Evolutionary conservation across 2,888 invertebrate genomes (phyloP).

Genomic region (Temnothorax rugatulus): DNA sequence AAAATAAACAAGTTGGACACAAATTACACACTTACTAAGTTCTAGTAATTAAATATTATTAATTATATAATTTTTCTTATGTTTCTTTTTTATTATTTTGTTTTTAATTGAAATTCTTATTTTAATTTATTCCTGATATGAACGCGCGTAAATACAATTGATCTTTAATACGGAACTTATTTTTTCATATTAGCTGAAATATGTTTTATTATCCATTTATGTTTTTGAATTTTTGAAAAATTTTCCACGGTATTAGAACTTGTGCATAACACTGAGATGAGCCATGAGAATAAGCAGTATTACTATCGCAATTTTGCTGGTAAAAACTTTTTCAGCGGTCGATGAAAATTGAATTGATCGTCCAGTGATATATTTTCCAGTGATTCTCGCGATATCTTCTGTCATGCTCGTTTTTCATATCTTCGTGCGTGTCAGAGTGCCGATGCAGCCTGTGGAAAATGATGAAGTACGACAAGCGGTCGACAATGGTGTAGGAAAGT

Average conservation of each 20-base stretch:
- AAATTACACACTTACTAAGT: neutral
- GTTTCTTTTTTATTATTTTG: neutral
- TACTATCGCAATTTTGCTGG: neutral
- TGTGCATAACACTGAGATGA: conserved; percentile 18
- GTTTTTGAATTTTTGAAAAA: neutral
- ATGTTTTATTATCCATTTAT: neutral
- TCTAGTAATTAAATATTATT: conserved; percentile 16
- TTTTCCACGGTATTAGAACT: neutral
- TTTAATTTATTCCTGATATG: neutral
- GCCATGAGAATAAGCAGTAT: neutral
- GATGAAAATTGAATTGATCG: conserved; percentile 26
- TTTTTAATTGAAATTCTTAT: neutral
- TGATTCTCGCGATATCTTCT: neutral
- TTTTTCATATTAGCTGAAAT: conserved; percentile 12
- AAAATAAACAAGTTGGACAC: neutral
- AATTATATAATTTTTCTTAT: neutral
- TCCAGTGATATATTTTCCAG: conserved; percentile 25
- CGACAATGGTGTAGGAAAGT: conserved; percentile 66
- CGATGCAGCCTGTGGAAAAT: conserved; percentile 25
- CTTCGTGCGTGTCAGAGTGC: conserved; percentile 15
- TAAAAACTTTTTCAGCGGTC: neutral
- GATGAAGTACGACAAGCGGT: conserved; percentile 65
- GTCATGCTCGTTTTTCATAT: conserved; percentile 29
- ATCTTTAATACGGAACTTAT: neutral
- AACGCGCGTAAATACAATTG: neutral